Base-by-base conservation (phyloP, 2,888 invertebrate genomes). In the Trimorus sp. region DNA sequence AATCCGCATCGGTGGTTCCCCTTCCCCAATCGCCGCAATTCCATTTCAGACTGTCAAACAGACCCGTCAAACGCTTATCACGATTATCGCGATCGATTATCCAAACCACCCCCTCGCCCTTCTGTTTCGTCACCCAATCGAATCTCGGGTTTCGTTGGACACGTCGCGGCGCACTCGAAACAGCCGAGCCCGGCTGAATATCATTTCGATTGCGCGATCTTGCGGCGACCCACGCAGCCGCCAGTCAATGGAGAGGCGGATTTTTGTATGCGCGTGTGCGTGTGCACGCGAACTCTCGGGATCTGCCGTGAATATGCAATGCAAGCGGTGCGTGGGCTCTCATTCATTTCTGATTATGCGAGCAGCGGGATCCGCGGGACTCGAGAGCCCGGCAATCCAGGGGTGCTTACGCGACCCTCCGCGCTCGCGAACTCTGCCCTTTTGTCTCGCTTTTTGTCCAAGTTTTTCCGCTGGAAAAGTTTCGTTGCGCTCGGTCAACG, bases 301-400 rank as follows among this genome's bases (percentile, higher is more conserved):
- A 56, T 48, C 78, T 54, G 54, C 65, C 8, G 40, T 53, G 71
- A 70, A 79, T 79, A 70, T 54, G 54, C 54, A 78, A 78, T 26
- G 26, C 4, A 3, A 4, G 66, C 14, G 53, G 62, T 73, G 73
- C 71, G 78, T 79, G 66, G 78, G 78, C 78, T 58, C 78, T 69
- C 78, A 78, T 78, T 78, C 78, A 78, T 70, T 77, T 56, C 42
- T 78, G 58, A 78, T 78, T 78, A 78, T 78, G 78, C 78, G 78
- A 59, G 71, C 66, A 65, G 65, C 70, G 37, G 78, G 75, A 68
- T 62, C 56, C 69, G 68, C 60, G 37, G 62, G 62, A 68, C 60
- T 69, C 56, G 56, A 69, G 69, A 49, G 75, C 48, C 37, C 45
- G n/a, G 62, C n/a, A 51, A 38, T 48, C 15, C 66, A 42, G 48